Evolutionary conservation across 1,140 invertebrate genomes (phyloP).

Genomic region (Leptonema lineaticorne): DNA sequence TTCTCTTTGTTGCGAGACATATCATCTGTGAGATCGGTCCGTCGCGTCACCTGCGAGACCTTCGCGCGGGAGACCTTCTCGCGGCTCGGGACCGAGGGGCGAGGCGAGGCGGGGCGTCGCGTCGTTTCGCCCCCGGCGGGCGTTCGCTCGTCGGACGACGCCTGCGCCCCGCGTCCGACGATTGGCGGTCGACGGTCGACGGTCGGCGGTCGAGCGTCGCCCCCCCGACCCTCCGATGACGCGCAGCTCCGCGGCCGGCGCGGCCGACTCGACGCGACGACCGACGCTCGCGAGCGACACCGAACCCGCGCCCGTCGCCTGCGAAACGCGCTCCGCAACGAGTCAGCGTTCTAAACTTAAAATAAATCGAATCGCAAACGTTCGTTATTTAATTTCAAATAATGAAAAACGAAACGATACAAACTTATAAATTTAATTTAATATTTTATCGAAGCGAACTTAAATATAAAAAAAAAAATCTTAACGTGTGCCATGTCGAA

Average conservation of each 20-base stretch:
- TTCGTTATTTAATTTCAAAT: too few relatives aligned
- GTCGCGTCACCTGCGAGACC: background rate
- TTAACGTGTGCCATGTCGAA: background rate
- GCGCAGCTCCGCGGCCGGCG: too few relatives aligned
- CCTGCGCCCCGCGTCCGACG: background rate
- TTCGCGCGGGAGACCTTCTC: background rate
- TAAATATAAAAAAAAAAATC: too few relatives aligned
- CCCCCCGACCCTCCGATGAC: too few relatives aligned
- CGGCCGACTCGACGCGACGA: constrained; percentile 19
- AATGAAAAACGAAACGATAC: background rate
- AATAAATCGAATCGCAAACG: background rate
- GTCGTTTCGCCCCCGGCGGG: background rate
- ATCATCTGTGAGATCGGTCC: constrained; percentile 46
- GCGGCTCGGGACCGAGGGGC: background rate
- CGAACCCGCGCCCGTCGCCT: background rate
- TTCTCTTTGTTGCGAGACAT: constrained; percentile 69
- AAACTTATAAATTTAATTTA: too few relatives aligned
- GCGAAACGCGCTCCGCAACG: too few relatives aligned
- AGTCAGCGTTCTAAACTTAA: background rate
- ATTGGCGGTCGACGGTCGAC: too few relatives aligned
- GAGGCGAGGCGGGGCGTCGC: background rate
- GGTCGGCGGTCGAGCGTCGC: background rate
- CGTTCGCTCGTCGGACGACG: background rate
- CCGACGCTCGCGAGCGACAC: background rate
- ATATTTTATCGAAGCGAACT: background rate